These are phyloP conservation scores for Mohoua ochrocephala DNA, from an alignment of 2,113 vertebrate genomes.

Conservation along the genomic window DNA sequence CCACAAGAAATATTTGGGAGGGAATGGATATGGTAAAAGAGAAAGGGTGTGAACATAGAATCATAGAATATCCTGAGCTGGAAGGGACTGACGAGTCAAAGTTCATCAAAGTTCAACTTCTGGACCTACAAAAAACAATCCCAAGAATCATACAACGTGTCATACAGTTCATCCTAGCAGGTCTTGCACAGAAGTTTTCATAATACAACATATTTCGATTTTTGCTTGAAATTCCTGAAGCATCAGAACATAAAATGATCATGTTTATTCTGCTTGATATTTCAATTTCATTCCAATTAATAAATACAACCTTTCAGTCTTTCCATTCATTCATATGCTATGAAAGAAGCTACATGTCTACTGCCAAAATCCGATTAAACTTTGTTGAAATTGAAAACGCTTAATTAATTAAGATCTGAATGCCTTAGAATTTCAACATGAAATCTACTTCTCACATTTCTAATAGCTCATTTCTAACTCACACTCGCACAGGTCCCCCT, in stretches of 20 bases:
- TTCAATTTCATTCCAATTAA: neutral
- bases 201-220: neutral
- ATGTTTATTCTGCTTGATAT: neutral
- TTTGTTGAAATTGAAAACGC: neutral
- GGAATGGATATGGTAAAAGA: neutral
- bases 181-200: neutral
- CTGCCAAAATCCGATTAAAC: neutral
- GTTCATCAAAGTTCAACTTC: neutral
- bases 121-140: neutral
- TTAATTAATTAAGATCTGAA: neutral
- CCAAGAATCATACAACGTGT: too few relatives aligned
- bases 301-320: neutral
- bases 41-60: rapidly evolving
- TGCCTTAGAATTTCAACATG: neutral
- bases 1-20: neutral
- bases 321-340: neutral
- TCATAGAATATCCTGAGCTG: neutral
- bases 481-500: rapidly evolving
- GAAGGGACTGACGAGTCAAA: neutral
- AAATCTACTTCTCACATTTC: neutral
- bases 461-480: too few relatives aligned
- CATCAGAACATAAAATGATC: neutral
- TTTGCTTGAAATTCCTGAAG: neutral
- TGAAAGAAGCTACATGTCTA: neutral
- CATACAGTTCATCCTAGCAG: neutral